Conservation (phyloP, 2,888 invertebrate species). For the Stenodema calcarata region DNA sequence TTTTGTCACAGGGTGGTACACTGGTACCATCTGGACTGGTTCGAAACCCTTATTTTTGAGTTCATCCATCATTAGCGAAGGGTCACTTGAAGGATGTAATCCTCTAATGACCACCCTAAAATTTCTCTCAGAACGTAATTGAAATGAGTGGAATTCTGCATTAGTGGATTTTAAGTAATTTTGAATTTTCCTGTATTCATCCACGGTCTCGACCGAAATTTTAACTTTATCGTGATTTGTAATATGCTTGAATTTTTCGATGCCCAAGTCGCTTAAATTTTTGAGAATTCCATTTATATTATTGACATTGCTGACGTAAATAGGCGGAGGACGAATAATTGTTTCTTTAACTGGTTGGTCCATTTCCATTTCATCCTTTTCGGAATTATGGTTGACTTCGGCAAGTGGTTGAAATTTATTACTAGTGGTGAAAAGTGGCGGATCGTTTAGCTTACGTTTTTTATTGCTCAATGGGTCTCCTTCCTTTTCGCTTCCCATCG, state of each 20-base stretch:
- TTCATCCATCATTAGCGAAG: constrained; percentile 23
- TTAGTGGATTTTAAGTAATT: background rate
- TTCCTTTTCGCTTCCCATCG: no score
- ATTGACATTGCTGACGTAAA: background rate
- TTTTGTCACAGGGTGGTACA: constrained; percentile 13
- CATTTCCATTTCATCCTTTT: background rate
- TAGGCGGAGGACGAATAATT: background rate
- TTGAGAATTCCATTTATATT: constrained; percentile 25
- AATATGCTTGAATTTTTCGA: constrained; percentile 10
- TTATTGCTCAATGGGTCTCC: background rate
- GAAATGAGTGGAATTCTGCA: no score
- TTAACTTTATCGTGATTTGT: constrained; percentile 30
- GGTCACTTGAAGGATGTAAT: constrained; percentile 27
- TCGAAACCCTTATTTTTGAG: constrained; percentile 1
- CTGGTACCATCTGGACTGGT: constrained; percentile 28
- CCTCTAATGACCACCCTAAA: constrained; percentile 31
- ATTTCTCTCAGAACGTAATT: background rate
- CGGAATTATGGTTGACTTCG: background rate
- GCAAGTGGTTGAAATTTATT: background rate
- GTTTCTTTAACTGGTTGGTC: background rate
- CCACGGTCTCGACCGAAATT: background rate
- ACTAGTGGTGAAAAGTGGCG: background rate
- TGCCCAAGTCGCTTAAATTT: background rate
- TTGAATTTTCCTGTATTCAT: constrained; percentile 9
- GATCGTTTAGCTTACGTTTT: background rate